Evolutionary conservation across 2,888 invertebrate species (phyloP).

Genomic region (Mactromeris polynyma): DNA sequence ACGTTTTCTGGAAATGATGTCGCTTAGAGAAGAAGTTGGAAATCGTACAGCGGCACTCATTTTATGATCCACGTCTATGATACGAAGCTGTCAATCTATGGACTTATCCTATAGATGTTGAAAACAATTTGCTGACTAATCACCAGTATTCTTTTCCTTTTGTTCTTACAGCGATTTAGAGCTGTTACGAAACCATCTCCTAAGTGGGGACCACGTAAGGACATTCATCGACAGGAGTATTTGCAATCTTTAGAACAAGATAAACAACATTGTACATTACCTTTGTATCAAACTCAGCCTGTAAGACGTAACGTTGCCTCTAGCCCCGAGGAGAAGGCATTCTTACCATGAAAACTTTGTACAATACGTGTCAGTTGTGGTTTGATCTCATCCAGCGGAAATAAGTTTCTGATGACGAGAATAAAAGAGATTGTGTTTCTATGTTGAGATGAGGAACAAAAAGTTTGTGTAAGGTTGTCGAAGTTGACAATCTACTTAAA

Average conservation of each 20-base stretch:
- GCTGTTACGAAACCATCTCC: conserved; percentile 75
- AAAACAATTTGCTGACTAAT: background rate
- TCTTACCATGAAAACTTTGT: conserved; percentile 16
- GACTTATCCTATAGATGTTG: background rate
- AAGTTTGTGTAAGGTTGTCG: background rate
- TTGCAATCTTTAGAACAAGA: conserved; percentile 67
- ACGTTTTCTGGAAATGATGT: background rate
- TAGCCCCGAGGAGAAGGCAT: conserved; percentile 43
- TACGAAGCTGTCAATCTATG: background rate
- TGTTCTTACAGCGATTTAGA: conserved; percentile 74
- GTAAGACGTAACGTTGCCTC: conserved; percentile 38
- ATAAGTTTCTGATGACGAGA: background rate
- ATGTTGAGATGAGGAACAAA: background rate
- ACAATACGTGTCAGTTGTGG: background rate
- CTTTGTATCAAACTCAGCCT: conserved; percentile 38
- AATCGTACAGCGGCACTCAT: too few relatives aligned
- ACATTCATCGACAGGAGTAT: conserved; percentile 76
- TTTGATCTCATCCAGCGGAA: background rate
- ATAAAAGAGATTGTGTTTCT: background rate
- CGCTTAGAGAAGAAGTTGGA: background rate
- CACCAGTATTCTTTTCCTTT: background rate
- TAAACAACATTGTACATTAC: conserved; percentile 30
- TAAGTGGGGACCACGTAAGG: conserved; percentile 81
- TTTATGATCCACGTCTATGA: background rate
- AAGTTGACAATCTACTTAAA: background rate